phyloP scores from a whole-genome alignment of 2,113 vertebrate species.

The Uria aalge region DNA sequence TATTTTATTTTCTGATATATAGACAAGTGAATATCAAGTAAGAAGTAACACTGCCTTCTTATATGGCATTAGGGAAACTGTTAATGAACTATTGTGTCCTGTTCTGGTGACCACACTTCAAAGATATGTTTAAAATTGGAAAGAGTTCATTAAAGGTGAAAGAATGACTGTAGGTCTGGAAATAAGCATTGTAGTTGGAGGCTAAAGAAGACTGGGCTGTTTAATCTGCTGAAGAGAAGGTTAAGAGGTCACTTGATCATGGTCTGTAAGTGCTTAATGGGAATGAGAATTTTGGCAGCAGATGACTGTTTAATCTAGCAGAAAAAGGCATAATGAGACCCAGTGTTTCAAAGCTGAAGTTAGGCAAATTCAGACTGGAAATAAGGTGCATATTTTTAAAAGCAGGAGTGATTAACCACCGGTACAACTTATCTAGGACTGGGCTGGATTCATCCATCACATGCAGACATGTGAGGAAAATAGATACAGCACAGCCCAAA shows the following conservation, averaged over 20 bases:
- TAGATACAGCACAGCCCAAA: not conserved
- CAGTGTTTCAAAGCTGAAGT: not conserved
- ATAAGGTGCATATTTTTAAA: not conserved
- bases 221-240: conserved; percentile 43
- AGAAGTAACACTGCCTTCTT: not conserved
- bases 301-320: conserved; percentile 26
- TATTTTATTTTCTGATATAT: not conserved
- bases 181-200: not conserved
- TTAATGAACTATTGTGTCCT: not conserved
- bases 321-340: conserved; percentile 13
- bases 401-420: not conserved
- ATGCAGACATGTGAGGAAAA: not conserved
- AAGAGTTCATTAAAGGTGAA: not conserved
- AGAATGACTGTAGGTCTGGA: not conserved
- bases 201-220: not conserved
- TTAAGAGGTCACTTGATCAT: not conserved
- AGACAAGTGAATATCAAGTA: not conserved
- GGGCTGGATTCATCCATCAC: not conserved
- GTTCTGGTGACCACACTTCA: not conserved
- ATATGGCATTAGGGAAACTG: not conserved
- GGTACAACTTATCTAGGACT: not conserved
- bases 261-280: not conserved
- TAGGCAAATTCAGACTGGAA: not conserved
- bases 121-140: not conserved
- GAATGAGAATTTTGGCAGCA: conserved; percentile 4